phyloP scores from a whole-genome alignment of 2,113 vertebrate species.

The Psephotus haematonotus region DNA sequence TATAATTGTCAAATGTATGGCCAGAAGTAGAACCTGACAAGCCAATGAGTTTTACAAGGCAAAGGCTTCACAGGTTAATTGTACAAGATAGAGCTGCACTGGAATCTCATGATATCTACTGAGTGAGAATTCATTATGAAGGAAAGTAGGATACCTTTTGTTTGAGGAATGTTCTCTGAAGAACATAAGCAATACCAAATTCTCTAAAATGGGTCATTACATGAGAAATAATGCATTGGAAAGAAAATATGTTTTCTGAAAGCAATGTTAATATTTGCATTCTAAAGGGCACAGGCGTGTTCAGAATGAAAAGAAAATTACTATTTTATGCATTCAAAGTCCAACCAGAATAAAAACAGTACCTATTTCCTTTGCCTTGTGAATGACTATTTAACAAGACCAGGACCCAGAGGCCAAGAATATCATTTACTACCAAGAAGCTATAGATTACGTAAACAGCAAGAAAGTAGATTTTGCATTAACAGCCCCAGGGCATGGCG shows the following conservation, averaged over 20 bases:
- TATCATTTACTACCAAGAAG: conserved; percentile 15
- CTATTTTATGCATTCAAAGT: not conserved
- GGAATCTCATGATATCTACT: not conserved
- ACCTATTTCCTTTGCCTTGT: not conserved
- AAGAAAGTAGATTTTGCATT: not conserved
- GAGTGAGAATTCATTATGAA: not conserved
- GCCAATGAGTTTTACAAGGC: not conserved
- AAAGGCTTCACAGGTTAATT: not conserved
- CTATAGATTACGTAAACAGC: not conserved
- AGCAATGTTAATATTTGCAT: not conserved
- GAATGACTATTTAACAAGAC: conserved; percentile 6
- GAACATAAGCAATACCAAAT: not conserved
- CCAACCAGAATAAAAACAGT: not conserved
- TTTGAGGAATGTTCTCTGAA: not conserved
- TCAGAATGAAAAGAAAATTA: not conserved
- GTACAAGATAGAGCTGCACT: not conserved
- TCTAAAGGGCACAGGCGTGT: not conserved
- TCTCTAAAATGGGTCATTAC: not conserved
- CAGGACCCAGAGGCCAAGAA: not conserved
- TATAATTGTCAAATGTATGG: not conserved
- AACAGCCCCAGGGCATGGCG: accelerated
- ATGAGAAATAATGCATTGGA: not conserved
- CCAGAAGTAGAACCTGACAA: not conserved
- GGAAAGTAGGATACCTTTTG: not conserved
- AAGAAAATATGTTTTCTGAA: not conserved